Evolutionary conservation across 2,113 vertebrate genomes (phyloP).

Genomic region (Oncorhynchus masou): DNA sequence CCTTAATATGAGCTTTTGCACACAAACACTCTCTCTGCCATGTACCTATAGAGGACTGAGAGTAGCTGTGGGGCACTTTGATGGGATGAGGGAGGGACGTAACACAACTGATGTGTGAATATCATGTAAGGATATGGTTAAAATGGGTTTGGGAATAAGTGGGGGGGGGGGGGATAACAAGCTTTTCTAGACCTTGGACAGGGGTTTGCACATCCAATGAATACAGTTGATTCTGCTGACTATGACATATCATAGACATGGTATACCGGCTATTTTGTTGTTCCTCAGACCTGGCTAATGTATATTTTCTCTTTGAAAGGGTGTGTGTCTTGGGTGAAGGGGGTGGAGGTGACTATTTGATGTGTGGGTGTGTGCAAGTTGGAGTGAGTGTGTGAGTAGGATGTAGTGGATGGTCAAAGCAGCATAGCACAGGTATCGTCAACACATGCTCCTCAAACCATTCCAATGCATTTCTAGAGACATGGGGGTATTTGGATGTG

Average conservation of each 20-base stretch:
- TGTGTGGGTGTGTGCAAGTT: constrained; percentile 20
- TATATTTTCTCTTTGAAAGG: neutral
- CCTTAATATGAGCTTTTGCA: constrained; percentile 78
- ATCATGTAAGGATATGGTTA: constrained; percentile 25
- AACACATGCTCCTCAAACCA: constrained; percentile 63
- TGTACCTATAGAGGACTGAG: constrained; percentile 50
- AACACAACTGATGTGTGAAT: constrained; percentile 23
- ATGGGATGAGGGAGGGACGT: constrained; percentile 58
- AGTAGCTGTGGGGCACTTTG: constrained; percentile 66
- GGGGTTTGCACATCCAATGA: neutral
- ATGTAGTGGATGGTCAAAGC: constrained; percentile 28
- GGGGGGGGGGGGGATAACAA: no score
- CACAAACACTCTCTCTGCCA: constrained; percentile 67
- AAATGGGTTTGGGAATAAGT: constrained; percentile 2
- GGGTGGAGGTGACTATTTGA: neutral
- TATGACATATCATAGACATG: constrained; percentile 8
- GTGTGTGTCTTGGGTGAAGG: constrained; percentile 26
- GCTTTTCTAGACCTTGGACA: no score
- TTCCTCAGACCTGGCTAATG: neutral
- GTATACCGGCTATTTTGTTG: constrained; percentile 5
- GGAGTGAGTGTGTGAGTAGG: constrained; percentile 23
- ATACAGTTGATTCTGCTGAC: constrained; percentile 14
- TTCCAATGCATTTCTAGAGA: constrained; percentile 65
- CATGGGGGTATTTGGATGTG: constrained; percentile 36
- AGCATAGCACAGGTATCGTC: constrained; percentile 41